Evolutionary conservation across 2,888 invertebrate genomes (phyloP).

Genomic region (Phytoseiulus persimilis): DNA sequence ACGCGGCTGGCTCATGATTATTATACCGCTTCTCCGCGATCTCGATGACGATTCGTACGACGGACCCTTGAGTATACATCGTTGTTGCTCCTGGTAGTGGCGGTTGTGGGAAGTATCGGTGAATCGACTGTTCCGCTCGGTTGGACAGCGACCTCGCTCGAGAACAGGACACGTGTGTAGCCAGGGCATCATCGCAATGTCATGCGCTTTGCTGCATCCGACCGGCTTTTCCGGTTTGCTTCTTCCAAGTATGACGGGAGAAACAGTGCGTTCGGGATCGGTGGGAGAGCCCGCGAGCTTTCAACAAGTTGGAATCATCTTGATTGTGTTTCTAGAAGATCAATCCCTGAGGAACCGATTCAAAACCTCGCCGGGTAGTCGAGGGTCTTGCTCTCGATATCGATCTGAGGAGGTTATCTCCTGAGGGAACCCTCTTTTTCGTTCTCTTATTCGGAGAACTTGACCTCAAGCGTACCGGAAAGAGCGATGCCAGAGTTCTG

Average conservation of each 20-base stretch:
- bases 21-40: background rate
- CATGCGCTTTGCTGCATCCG: background rate
- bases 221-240: background rate
- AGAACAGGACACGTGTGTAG: background rate
- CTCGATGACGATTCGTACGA: background rate
- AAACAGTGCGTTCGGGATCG: background rate
- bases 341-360: background rate
- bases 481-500: too few relatives aligned
- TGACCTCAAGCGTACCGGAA: too few relatives aligned
- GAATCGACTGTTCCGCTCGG: background rate
- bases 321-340: background rate
- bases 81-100: background rate
- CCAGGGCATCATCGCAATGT: background rate
- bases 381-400: too few relatives aligned
- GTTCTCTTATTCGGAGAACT: too few relatives aligned
- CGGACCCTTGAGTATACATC: background rate
- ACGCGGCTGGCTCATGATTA: background rate
- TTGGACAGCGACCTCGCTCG: background rate
- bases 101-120: background rate
- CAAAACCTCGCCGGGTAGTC: background rate
- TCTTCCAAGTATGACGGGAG: background rate
- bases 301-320: background rate
- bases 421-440: too few relatives aligned
- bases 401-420: too few relatives aligned
- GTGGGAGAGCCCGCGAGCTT: background rate